Conservation (phyloP, 2,888 invertebrate species). For the Acronicta psi region DNA sequence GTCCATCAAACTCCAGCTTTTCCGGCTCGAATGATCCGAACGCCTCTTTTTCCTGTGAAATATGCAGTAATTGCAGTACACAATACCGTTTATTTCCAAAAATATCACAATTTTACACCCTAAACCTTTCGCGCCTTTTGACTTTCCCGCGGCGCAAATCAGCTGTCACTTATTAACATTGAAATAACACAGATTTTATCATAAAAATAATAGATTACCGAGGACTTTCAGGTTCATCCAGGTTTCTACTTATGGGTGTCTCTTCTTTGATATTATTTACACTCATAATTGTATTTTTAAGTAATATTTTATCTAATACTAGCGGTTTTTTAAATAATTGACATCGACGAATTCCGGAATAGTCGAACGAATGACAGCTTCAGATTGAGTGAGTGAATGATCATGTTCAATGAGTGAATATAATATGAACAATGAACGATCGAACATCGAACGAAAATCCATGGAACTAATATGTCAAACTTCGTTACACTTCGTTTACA, state of each 20-base stretch:
- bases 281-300: conserved; percentile 68
- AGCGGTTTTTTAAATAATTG: conserved; percentile 23
- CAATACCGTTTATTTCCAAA: conserved; percentile 5
- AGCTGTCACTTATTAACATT: conserved; percentile 78
- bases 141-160: conserved; percentile 84
- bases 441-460: no score
- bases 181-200: conserved; percentile 48
- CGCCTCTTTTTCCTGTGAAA: conserved; percentile 78
- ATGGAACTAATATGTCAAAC: no score
- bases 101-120: conserved; percentile 34
- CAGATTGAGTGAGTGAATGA: no score
- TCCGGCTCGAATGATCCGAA: conserved; percentile 71
- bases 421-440: no score
- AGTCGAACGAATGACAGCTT: not conserved
- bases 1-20: conserved; percentile 85
- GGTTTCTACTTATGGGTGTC: conserved; percentile 56
- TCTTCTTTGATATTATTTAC: conserved; percentile 68
- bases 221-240: conserved; percentile 73
- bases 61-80: conserved; percentile 46
- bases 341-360: not conserved
- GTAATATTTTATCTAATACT: conserved; percentile 27
- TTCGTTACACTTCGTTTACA: no score
- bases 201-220: conserved; percentile 67
- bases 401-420: no score
- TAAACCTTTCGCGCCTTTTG: conserved; percentile 78